Percentiles rank a stretch among this genome's conserved stretches.
Conservation (phyloP, 2,797 vertebrate species). For the Florisuga fusca region DNA sequence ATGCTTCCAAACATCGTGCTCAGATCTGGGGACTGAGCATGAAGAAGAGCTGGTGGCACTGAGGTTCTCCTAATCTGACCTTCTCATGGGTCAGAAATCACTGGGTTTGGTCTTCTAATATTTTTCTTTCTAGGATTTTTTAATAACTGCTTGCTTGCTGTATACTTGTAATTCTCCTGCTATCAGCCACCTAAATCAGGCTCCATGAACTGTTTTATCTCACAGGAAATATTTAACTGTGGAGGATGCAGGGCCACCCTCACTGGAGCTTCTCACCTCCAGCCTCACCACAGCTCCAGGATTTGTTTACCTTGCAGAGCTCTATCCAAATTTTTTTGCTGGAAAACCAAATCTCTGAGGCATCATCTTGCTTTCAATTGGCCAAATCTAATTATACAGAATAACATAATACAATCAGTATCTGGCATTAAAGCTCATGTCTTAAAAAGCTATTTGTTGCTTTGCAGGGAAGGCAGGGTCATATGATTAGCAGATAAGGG, state of each 20-base stretch:
- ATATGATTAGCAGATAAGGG: slow-evolving; percentile 61
- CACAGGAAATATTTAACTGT: slow-evolving; percentile 4
- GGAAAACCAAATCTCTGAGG: slow-evolving; percentile 22
- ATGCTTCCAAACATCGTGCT: not conserved
- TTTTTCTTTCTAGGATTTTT: not conserved
- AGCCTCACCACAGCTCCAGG: not conserved
- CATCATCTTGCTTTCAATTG: slow-evolving; percentile 24
- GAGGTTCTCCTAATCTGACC: not conserved
- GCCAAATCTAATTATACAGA: slow-evolving; percentile 19
- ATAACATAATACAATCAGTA: slow-evolving; percentile 51
- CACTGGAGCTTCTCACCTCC: not conserved
- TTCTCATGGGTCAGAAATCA: not conserved
- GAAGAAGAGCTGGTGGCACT: not conserved
- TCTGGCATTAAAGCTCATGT: not conserved
- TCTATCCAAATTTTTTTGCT: not conserved
- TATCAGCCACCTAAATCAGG: not conserved
- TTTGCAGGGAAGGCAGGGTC: slow-evolving; percentile 51
- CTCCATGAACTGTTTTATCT: not conserved
- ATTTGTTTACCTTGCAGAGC: not conserved
- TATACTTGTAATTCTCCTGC: not conserved
- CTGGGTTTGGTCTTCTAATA: not conserved
- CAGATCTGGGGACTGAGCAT: not conserved
- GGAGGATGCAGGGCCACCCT: not conserved
- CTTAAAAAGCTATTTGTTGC: slow-evolving; percentile 57
- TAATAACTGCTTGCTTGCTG: not conserved